Evolutionary conservation across 2,113 vertebrate species (phyloP).

Genomic region (Petaurus breviceps): DNA sequence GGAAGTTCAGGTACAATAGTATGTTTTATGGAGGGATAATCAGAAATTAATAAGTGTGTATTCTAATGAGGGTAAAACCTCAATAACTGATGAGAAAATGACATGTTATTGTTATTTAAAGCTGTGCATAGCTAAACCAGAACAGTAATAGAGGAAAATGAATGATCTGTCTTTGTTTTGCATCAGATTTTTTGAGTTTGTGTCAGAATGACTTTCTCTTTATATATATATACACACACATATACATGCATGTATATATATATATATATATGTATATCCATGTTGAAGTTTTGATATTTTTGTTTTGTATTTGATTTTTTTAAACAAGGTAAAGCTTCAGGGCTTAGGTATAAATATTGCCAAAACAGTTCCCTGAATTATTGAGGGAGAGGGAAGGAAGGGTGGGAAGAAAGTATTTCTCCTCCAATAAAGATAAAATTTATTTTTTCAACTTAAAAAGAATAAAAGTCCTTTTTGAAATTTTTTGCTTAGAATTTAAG

Average conservation of each 20-base stretch:
- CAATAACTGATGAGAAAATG: conserved; percentile 51
- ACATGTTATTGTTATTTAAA: conserved; percentile 49
- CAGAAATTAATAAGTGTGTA: conserved; percentile 69
- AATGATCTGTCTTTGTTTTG: not conserved
- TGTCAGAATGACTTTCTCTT: conserved; percentile 45
- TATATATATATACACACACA: not conserved
- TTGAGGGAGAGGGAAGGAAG: not conserved
- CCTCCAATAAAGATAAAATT: not conserved
- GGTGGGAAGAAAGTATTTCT: not conserved
- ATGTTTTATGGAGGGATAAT: conserved; percentile 60
- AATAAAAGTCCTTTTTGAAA: not conserved
- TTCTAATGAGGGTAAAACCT: conserved; percentile 48
- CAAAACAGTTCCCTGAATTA: not conserved
- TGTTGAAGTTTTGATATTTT: conserved; percentile 59
- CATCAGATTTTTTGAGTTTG: conserved; percentile 57
- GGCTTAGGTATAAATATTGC: conserved; percentile 20
- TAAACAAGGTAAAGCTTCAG: conserved; percentile 56
- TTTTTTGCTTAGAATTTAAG: not conserved
- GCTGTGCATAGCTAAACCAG: not conserved
- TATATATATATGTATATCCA: not conserved
- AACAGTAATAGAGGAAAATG: conserved; percentile 28
- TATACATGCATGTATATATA: not conserved
- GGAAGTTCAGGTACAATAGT: conserved; percentile 53
- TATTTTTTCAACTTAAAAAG: conserved; percentile 31
- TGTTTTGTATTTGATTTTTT: conserved; percentile 59